These are phyloP conservation scores for Acanthiza pusilla DNA, from an alignment of 2,797 vertebrate genomes.

Conservation along the genomic window DNA sequence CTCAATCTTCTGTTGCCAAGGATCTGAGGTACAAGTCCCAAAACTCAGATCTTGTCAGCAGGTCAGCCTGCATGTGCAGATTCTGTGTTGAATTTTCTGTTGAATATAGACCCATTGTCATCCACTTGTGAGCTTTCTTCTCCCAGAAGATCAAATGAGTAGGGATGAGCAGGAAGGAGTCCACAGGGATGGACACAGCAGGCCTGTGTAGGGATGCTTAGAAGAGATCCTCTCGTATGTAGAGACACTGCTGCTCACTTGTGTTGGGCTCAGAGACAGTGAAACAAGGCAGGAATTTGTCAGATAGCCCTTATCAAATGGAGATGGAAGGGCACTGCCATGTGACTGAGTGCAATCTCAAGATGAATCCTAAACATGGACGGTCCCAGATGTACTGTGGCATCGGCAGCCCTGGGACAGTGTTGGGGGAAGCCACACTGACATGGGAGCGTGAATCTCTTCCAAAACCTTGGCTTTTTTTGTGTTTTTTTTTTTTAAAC, in stretches of 20 bases:
- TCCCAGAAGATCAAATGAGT: neutral
- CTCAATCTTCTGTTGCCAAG: neutral
- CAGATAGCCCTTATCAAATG: too few relatives aligned
- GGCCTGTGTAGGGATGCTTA: neutral
- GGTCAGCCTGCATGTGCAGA: neutral
- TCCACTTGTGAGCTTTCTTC: neutral
- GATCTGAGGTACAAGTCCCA: neutral
- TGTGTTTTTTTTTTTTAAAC: too few relatives aligned
- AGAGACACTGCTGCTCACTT: neutral
- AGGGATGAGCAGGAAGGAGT: neutral
- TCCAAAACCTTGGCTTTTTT: neutral
- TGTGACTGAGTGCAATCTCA: neutral
- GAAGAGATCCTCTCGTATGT: rapidly evolving
- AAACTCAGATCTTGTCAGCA: neutral
- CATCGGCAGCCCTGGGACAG: neutral
- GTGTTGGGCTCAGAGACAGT: neutral
- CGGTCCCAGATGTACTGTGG: neutral
- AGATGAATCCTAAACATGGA: neutral
- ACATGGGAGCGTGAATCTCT: neutral
- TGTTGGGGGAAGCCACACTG: neutral
- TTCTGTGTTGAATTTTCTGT: neutral
- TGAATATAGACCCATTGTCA: neutral
- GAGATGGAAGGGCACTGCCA: neutral
- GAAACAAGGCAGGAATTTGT: neutral
- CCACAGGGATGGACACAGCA: neutral